These are phyloP conservation scores for Polymixis lichenea DNA, from an alignment of 2,888 invertebrate genomes.

Conservation along the genomic window DNA sequence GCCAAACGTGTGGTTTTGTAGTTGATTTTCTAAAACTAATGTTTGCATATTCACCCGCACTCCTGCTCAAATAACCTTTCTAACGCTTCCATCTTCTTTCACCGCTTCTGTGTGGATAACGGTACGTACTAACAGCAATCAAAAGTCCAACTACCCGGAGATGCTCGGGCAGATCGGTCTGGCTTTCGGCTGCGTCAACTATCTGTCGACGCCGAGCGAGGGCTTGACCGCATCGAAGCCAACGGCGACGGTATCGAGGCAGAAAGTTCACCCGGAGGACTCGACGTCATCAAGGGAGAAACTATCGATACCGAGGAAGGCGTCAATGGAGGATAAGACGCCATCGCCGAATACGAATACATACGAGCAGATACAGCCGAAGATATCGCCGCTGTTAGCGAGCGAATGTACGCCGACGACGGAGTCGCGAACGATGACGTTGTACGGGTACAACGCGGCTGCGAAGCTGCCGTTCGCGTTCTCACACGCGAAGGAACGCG, in stretches of 20 bases:
- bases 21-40: slow-evolving; percentile 64
- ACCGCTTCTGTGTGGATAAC: slow-evolving; percentile 77
- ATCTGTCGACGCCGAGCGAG: slow-evolving; percentile 83
- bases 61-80: slow-evolving; percentile 57
- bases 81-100: slow-evolving; percentile 72
- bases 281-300: slow-evolving; percentile 81
- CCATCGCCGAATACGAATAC: slow-evolving; percentile 79
- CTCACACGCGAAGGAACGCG: slow-evolving; percentile 81
- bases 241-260: slow-evolving; percentile 78
- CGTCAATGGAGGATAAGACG: slow-evolving; percentile 84
- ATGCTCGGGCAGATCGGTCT: slow-evolving; percentile 90
- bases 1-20: slow-evolving; percentile 83
- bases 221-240: slow-evolving; percentile 66
- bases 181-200: slow-evolving; percentile 89
- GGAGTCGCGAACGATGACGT: slow-evolving; percentile 86
- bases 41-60: slow-evolving; percentile 63
- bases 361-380: slow-evolving; percentile 82
- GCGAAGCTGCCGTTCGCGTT: slow-evolving; percentile 88
- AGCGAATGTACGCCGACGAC: slow-evolving; percentile 83
- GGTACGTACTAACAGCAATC: slow-evolving; percentile 84
- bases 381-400: slow-evolving; percentile 86
- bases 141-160: slow-evolving; percentile 89
- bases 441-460: slow-evolving; percentile 89
- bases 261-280: slow-evolving; percentile 86
- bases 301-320: slow-evolving; percentile 78